These are phyloP conservation scores for Pachycephala philippinensis DNA, from an alignment of 2,113 vertebrate species.

Conservation along the genomic window DNA sequence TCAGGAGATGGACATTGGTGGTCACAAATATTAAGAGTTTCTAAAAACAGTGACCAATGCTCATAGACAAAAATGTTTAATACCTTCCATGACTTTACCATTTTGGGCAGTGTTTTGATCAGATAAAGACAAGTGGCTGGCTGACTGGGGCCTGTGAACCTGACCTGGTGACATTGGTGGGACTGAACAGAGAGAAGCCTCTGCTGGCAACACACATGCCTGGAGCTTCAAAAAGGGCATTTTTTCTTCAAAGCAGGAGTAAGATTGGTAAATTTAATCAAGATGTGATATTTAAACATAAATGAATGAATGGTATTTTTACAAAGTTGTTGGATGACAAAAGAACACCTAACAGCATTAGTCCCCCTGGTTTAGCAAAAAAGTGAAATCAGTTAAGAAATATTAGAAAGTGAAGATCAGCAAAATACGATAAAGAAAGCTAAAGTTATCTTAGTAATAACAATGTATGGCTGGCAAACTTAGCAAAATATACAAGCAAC, in stretches of 20 bases:
- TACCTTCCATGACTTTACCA: background rate
- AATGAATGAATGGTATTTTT: background rate
- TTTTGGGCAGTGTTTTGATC: background rate
- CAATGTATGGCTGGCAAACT: background rate
- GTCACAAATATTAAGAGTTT: background rate
- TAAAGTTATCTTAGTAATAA: background rate
- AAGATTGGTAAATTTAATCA: background rate
- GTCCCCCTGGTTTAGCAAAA: background rate
- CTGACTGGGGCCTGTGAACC: background rate
- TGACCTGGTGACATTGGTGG: background rate
- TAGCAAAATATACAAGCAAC: background rate
- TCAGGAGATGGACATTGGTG: background rate
- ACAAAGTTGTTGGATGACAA: background rate
- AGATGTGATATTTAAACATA: background rate
- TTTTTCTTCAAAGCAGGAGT: background rate
- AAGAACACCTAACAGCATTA: background rate
- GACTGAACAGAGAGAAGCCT: background rate
- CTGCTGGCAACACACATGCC: background rate
- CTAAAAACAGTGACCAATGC: background rate
- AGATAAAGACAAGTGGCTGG: background rate
- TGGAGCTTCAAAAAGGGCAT: background rate
- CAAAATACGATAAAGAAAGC: background rate
- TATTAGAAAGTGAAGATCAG: background rate
- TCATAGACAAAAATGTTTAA: background rate
- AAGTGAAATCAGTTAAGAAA: background rate